These are phyloP conservation scores for Carapus acus DNA, from an alignment of 2,797 vertebrate species.

Conservation along the genomic window DNA sequence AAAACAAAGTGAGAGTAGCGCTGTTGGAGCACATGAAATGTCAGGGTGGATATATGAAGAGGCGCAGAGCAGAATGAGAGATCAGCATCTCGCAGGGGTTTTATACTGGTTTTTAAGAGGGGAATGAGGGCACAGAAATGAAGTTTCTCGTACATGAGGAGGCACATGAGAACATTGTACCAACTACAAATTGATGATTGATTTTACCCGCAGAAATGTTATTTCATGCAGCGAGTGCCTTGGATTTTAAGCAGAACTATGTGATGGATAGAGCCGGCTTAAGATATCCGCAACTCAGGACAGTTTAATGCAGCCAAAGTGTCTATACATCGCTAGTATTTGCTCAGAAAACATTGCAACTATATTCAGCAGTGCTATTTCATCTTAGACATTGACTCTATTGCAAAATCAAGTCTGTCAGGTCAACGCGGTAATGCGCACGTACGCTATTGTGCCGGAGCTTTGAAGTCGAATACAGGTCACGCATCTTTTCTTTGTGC, in stretches of 20 bases:
- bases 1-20: constrained; percentile 1
- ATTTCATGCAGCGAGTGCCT: neutral
- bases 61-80: constrained; percentile 5
- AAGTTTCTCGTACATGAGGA: neutral
- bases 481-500: too few species aligned
- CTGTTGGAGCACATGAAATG: constrained; percentile 6
- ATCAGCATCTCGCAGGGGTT: neutral
- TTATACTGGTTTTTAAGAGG: constrained; percentile 3
- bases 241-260: neutral
- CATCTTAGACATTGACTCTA: too few species aligned
- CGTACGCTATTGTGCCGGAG: too few species aligned
- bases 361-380: too few species aligned
- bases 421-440: too few species aligned
- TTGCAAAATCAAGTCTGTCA: too few species aligned
- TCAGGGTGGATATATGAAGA: constrained; percentile 12
- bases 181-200: constrained; percentile 1
- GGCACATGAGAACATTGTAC: neutral
- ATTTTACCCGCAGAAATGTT: neutral
- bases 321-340: too few species aligned
- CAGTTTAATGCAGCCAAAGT: too few species aligned
- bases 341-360: too few species aligned
- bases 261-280: neutral
- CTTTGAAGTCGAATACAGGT: too few species aligned
- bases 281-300: neutral
- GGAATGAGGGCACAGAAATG: constrained; percentile 6